These are phyloP conservation scores for Nymphalis c-album DNA, from an alignment of 2,888 invertebrate species.

Conservation along the genomic window DNA sequence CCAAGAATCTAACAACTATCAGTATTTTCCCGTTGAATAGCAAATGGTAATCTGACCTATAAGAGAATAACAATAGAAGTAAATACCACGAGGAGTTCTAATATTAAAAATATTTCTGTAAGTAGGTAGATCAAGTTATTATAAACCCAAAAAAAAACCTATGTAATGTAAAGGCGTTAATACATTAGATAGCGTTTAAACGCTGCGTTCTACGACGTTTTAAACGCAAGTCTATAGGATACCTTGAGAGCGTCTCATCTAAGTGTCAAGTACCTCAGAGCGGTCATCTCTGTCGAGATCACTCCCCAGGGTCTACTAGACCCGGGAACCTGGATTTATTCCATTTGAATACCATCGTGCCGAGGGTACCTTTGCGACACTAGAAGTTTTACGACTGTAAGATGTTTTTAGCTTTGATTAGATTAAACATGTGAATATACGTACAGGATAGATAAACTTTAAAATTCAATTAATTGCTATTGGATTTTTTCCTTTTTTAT, in stretches of 20 bases:
- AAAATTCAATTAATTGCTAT: neutral
- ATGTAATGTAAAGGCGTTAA: neutral
- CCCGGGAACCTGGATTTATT: conserved; percentile 75
- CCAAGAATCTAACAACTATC: too few species aligned
- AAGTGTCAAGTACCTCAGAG: conserved; percentile 71
- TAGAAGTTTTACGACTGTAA: conserved; percentile 68
- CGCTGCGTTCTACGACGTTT: conserved; percentile 46
- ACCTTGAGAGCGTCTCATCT: conserved; percentile 66
- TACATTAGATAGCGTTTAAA: conserved; percentile 14
- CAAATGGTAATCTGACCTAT: too few species aligned
- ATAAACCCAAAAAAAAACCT: too few species aligned
- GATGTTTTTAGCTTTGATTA: conserved; percentile 67
- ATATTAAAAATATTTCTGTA: too few species aligned
- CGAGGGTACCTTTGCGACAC: conserved; percentile 68
- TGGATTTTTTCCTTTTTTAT: neutral
- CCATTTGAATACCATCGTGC: conserved; percentile 65
- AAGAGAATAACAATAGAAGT: too few species aligned
- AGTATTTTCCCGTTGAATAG: too few species aligned
- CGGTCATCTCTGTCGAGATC: conserved; percentile 77
- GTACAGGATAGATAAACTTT: neutral
- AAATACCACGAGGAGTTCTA: too few species aligned
- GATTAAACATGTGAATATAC: conserved; percentile 45
- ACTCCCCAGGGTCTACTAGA: conserved; percentile 75
- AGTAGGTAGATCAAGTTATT: too few species aligned
- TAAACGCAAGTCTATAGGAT: conserved; percentile 49